Evolutionary conservation across 2,797 vertebrate genomes (phyloP).

Genomic region (Okamejei kenojei): DNA sequence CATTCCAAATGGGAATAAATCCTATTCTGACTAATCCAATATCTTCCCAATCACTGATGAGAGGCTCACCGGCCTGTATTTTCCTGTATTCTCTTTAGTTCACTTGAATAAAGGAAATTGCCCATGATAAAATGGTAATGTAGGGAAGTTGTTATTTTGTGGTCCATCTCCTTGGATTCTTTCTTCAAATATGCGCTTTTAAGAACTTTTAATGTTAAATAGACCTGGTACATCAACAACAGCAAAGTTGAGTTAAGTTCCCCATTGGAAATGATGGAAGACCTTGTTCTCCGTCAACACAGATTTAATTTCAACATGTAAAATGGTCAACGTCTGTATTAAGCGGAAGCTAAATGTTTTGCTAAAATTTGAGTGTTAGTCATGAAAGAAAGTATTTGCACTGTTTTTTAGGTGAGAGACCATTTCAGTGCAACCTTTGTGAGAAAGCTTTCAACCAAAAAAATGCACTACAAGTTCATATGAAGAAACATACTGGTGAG

Average conservation of each 20-base stretch:
- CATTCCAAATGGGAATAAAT: too few relatives aligned
- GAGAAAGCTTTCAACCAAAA: constrained; percentile 99
- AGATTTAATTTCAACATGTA: not conserved
- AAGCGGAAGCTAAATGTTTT: not conserved
- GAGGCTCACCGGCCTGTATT: too few relatives aligned
- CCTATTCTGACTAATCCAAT: too few relatives aligned
- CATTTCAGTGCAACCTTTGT: constrained; percentile 82
- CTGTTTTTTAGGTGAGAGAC: constrained; percentile 74
- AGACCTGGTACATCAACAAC: not conserved
- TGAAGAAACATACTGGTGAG: constrained; percentile 95
- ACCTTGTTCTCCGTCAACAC: not conserved
- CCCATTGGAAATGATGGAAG: not conserved
- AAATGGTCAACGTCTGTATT: not conserved
- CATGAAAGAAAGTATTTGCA: not conserved
- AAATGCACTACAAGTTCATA: constrained; percentile 93
- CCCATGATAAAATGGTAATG: too few relatives aligned
- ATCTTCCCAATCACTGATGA: too few relatives aligned
- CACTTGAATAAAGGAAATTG: not conserved
- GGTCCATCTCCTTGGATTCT: not conserved
- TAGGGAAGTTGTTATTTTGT: not conserved
- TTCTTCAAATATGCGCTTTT: not conserved
- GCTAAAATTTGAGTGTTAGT: not conserved
- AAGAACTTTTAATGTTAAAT: not conserved
- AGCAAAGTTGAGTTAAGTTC: not conserved
- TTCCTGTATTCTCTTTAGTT: too few relatives aligned